Percentiles rank a stretch among this genome's conserved stretches.
phyloP scores from a whole-genome alignment of 2,888 invertebrate species.

The Cotesia congregata region DNA sequence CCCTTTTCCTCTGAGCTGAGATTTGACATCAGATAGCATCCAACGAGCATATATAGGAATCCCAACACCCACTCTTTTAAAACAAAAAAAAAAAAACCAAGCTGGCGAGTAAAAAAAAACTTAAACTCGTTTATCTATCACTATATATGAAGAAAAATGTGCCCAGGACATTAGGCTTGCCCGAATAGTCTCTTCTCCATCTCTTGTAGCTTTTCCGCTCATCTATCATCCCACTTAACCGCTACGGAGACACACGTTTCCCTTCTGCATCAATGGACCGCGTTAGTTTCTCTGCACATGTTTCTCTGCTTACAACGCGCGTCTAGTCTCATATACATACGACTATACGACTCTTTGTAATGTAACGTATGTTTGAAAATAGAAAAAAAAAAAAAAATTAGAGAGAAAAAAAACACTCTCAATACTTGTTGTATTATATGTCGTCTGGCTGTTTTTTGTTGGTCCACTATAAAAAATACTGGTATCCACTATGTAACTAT shows the following conservation, averaged over 20 bases:
- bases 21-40: constrained; percentile 47
- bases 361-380: not conserved
- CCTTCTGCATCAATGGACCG: constrained; percentile 22
- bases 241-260: not conserved
- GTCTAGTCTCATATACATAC: not conserved
- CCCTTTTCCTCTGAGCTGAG: constrained; percentile 35
- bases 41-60: constrained; percentile 47
- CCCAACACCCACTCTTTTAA: constrained; percentile 33
- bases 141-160: constrained; percentile 45
- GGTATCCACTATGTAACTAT: too few relatives aligned
- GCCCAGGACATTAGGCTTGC: constrained; percentile 22
- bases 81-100: constrained; percentile 17
- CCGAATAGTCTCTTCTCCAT: not conserved
- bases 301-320: constrained; percentile 16
- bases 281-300: constrained; percentile 20
- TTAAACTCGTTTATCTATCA: constrained; percentile 42
- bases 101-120: constrained; percentile 13
- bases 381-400: not conserved
- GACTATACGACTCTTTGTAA: not conserved
- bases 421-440: too few relatives aligned
- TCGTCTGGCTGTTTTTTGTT: not conserved
- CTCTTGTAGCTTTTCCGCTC: constrained; percentile 40
- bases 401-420: too few relatives aligned
- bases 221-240: constrained; percentile 33
- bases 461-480: not conserved